phyloP scores from a whole-genome alignment of 2,797 vertebrate species.

The Discoglossus pictus region DNA sequence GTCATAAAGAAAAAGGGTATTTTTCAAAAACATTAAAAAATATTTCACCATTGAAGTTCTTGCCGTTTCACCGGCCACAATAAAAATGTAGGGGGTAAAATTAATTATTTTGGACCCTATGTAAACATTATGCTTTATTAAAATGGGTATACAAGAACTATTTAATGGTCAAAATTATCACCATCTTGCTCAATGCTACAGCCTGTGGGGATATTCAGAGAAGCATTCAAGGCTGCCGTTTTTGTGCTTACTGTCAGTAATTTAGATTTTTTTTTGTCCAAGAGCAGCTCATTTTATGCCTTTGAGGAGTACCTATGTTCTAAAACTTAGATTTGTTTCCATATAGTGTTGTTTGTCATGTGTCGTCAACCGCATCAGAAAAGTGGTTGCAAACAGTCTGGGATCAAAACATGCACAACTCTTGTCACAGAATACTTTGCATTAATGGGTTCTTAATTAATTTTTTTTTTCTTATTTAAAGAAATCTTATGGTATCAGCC shows the following conservation, averaged over 20 bases:
- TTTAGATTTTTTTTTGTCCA: background rate
- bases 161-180: too few species aligned
- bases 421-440: conserved; percentile 85
- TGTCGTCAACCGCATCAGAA: conserved; percentile 99
- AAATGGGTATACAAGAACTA: too few species aligned
- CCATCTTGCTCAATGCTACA: too few species aligned
- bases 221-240: too few species aligned
- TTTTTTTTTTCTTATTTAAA: background rate
- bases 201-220: too few species aligned
- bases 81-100: too few species aligned
- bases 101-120: too few species aligned
- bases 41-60: too few species aligned
- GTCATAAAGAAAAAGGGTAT: too few species aligned
- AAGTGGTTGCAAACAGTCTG: conserved; percentile 97
- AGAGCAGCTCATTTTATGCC: conserved; percentile 55
- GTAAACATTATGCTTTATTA: too few species aligned
- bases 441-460: conserved; percentile 33
- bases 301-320: conserved; percentile 70
- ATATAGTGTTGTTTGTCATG: conserved; percentile 92
- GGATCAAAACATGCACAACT: conserved; percentile 80
- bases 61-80: too few species aligned
- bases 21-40: too few species aligned
- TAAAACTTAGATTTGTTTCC: conserved; percentile 80
- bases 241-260: accelerated
- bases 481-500: conserved; percentile 40